phyloP scores from a whole-genome alignment of 2,797 vertebrate species.

The Denticeps clupeoides region DNA sequence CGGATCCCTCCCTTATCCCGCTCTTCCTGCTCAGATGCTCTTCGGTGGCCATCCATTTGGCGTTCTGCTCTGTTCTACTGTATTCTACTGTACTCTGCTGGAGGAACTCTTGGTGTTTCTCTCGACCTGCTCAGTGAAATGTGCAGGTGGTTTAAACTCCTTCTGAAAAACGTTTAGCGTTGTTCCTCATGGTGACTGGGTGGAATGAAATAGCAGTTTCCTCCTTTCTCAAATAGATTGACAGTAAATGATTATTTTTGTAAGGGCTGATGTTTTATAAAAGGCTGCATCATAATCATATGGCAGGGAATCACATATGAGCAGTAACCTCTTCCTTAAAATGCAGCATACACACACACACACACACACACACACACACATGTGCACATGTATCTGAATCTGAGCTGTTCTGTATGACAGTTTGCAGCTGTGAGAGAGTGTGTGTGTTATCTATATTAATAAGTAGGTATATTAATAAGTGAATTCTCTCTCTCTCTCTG shows the following conservation, averaged over 20 bases:
- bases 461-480: slow-evolving; percentile 3
- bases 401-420: background rate
- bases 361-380: background rate
- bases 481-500: background rate
- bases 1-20: slow-evolving; percentile 13
- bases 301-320: background rate
- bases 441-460: background rate
- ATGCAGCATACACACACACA: background rate
- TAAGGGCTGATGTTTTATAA: no score
- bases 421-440: background rate
- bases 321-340: background rate
- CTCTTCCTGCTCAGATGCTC: slow-evolving; percentile 5
- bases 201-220: no score
- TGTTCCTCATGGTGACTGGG: no score
- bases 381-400: slow-evolving; percentile 2
- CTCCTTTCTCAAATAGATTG: no score
- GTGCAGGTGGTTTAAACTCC: no score
- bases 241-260: no score
- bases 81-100: no score
- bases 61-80: background rate
- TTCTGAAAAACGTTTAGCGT: no score
- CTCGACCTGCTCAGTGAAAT: no score
- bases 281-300: background rate
- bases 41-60: background rate
- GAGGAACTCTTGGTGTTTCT: no score